These are phyloP conservation scores for Alaudala cheleensis DNA, from an alignment of 2,113 vertebrate genomes.

Conservation along the genomic window DNA sequence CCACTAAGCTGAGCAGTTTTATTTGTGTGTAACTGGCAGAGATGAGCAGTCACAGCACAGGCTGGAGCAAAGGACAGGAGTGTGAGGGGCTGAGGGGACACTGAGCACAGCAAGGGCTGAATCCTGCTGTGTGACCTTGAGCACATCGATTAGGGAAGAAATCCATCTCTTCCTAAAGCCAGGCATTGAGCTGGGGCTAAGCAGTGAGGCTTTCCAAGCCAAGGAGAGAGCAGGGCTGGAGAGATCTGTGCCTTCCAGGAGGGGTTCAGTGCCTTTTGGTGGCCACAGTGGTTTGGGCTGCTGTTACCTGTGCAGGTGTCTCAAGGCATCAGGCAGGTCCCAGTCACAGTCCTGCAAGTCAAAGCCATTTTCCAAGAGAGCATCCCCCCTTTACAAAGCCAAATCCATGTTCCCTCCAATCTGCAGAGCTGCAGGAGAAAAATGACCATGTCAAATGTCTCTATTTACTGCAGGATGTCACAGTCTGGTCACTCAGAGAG, in stretches of 20 bases:
- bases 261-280: background rate
- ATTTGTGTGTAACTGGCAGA: background rate
- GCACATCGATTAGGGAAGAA: background rate
- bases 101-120: background rate
- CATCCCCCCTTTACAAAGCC: background rate
- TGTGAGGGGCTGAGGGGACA: background rate
- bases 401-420: background rate
- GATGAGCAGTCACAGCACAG: background rate
- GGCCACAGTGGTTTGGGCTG: background rate
- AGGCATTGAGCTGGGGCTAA: background rate
- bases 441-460: background rate
- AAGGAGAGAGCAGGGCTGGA: background rate
- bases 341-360: background rate
- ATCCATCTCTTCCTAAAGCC: background rate
- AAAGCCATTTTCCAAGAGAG: background rate
- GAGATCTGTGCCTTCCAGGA: background rate
- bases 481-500: background rate
- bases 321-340: background rate
- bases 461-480: background rate
- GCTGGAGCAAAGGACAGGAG: background rate
- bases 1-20: background rate
- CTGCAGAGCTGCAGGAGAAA: background rate
- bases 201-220: background rate
- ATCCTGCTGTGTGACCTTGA: background rate
- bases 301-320: background rate